phyloP scores from a whole-genome alignment of 2,113 vertebrate genomes.

The Scomber japonicus region DNA sequence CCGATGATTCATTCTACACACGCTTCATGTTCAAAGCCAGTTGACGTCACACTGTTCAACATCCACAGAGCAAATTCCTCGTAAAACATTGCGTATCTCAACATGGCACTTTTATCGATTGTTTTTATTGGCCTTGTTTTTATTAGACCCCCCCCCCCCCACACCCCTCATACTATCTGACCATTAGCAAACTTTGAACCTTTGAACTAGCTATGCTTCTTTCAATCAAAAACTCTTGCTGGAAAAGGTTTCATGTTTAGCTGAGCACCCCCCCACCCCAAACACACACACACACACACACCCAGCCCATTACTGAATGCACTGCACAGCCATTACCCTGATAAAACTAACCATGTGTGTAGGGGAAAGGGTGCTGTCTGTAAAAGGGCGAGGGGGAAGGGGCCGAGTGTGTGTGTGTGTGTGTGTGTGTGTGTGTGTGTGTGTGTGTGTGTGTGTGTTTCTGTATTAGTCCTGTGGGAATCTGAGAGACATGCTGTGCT shows the following conservation, averaged over 20 bases:
- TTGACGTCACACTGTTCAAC: neutral
- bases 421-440: neutral
- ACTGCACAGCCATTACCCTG: slow-evolving; percentile 71
- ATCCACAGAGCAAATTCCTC: neutral
- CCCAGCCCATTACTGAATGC: slow-evolving; percentile 66
- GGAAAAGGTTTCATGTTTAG: slow-evolving; percentile 53
- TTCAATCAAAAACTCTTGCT: slow-evolving; percentile 48
- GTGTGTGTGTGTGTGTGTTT: slow-evolving; percentile 31
- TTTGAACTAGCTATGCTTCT: slow-evolving; percentile 54
- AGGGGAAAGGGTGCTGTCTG: slow-evolving; percentile 68
- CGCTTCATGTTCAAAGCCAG: neutral
- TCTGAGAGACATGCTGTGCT: slow-evolving; percentile 55
- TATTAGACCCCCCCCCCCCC: slow-evolving; percentile 28
- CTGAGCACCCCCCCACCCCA: slow-evolving; percentile 2
- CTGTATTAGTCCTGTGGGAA: slow-evolving; percentile 70
- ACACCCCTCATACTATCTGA: slow-evolving; percentile 17
- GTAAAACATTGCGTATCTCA: slow-evolving; percentile 38
- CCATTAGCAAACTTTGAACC: slow-evolving; percentile 62
- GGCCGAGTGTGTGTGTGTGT: slow-evolving; percentile 28
- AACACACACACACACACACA: neutral
- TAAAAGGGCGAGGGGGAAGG: slow-evolving; percentile 42
- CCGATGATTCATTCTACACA: neutral
- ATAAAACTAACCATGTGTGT: slow-evolving; percentile 81
- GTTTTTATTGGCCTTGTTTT: slow-evolving; percentile 40
- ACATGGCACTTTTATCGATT: slow-evolving; percentile 28